Evolutionary conservation across 2,888 invertebrate genomes (phyloP), one percentile per base, ranked within the genome.

Genomic region (Tortricodes alternella): DNA sequence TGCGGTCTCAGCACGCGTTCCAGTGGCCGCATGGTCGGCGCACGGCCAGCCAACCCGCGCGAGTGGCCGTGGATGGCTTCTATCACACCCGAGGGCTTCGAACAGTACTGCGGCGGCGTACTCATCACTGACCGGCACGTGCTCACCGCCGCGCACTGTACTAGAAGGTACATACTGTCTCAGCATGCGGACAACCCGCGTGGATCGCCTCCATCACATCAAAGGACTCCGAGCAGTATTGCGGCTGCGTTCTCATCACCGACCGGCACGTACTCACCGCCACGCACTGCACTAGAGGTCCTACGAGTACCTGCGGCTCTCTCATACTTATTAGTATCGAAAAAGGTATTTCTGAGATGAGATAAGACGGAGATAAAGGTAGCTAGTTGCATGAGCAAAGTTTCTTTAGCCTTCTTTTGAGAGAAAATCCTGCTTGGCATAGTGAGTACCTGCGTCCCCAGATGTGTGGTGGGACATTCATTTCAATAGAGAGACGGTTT

Each of bases 11-110:
- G 89, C 66, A 88, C 91, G 1, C 87, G 87, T 32, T 77, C 88
- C 6, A 86, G 84, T 46, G 71, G 91, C 0, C 91, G 93, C 23
- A 89, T 94, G 24, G 88, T 92, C 6, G 94, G 94, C 0, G 93
- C 95, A 0, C 83, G 92, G 19, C 92, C 93, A 0, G 93, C 95
- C 0, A 92, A 93, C 69, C 91, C 92, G 0, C 91, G 92, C 41
- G 95, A 95, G 72, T 97, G 96, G 94, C 95, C 95, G 0, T 96
- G 97, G 97, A 94, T 97, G 92, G 96, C 94, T 0, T 96, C 95
- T 1, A 78, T 97, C 58, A 91, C 96, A 11, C 92, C 93, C 0
- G 83, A 86, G 2, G 91, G 92, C 15, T 79, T 86, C 46, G 88
- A 92, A 29, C 92, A 93, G 73, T 95, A 93, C 83, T 97, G 97